phyloP scores from a whole-genome alignment of 2,113 vertebrate genomes.

The Petromus typicus region DNA sequence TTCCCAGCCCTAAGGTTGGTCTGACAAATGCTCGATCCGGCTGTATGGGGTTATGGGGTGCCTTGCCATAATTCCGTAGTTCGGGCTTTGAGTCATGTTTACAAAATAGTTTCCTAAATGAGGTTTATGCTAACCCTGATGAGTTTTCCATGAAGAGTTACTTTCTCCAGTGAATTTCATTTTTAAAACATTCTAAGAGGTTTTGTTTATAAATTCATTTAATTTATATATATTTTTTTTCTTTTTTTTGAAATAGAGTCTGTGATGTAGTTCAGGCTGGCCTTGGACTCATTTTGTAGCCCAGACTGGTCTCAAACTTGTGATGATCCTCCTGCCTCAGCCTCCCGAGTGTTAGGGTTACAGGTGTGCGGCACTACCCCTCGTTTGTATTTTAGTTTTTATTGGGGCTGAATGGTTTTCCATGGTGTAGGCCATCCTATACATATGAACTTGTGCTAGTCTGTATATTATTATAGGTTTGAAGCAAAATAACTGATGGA shows the following conservation, averaged over 20 bases:
- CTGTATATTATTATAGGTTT: background rate
- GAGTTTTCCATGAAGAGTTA: background rate
- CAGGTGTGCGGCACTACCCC: background rate
- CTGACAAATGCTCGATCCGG: too few relatives aligned
- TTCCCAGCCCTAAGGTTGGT: background rate
- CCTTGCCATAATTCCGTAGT: background rate
- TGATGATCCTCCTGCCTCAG: background rate
- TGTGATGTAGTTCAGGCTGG: background rate
- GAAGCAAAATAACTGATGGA: background rate
- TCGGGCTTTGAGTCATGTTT: background rate
- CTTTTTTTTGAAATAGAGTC: background rate
- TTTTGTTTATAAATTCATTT: background rate
- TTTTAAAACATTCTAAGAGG: background rate
- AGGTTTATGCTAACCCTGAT: background rate
- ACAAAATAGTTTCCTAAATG: background rate
- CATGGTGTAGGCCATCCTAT: background rate
- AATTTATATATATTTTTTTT: background rate
- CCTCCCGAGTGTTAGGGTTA: background rate
- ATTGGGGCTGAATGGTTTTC: background rate
- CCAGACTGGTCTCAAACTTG: background rate
- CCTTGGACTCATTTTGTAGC: background rate
- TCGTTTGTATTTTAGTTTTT: background rate
- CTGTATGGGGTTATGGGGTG: background rate
- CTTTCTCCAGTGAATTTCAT: background rate
- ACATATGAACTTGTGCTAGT: background rate